Base-by-base conservation (phyloP, 2,888 invertebrate genomes). In the Entomobrya proxima region DNA sequence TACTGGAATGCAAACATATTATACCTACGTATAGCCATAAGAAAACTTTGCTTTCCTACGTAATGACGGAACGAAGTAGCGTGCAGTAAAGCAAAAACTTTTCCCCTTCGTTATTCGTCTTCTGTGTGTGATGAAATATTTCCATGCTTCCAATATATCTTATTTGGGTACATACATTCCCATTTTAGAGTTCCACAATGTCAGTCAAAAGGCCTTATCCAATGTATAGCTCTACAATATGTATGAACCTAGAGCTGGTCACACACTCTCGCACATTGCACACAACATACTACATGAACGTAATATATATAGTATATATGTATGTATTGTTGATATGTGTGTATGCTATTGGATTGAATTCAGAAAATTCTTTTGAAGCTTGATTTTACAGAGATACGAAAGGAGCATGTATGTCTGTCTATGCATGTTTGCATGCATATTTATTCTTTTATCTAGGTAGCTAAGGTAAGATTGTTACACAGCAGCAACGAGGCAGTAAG, bases 101-200 rank as follows among this genome's bases (percentile, higher is more conserved):
- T 75, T 85, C 75, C 76, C 81, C 76, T 55, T 72, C 61, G 52
- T 82, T 78, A 27, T 76, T 74, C 30, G 6, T 75, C 67, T 30
- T 64, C 18, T 37, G 7, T 30, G 32, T 55, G 37, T 18, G 74
- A 85, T 85, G 85, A 85, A 85, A 85, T 85, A 79, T 85, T 79
- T 85, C 76, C 77, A 77, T 74, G 75, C 82, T 74, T 67, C 83
- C 74, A 85, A 75, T 82, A 79, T 74, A 78, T 84, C 52, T 32
- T n/a, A n/a, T n/a, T 67, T 47, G 69, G 52, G 30, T 30, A 55
- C 47, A 69, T 69, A 55, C 55, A 27, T 69, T 37, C 30, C 30
- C 35, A 24, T 21, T 13, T 32, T 15, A 18, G 69, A 2, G 24
- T 61, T 61, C 18, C 44, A 69, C 24, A 61, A 21, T 32, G 13